phyloP scores from a whole-genome alignment of 2,888 invertebrate species.

The Venustoraphidia nigricollis region DNA sequence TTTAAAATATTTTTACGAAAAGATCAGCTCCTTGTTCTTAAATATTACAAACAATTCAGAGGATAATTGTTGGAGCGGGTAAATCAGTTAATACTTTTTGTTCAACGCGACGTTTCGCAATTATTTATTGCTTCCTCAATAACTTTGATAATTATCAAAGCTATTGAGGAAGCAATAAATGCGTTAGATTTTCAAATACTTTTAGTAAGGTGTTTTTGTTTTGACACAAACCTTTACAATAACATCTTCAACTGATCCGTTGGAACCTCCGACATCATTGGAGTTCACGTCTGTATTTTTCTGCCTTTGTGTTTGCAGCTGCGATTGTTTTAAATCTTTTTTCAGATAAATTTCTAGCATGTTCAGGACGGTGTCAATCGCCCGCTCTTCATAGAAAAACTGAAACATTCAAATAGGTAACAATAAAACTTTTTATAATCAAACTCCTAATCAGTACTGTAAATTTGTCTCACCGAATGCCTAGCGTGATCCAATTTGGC shows the following conservation, averaged over 20 bases:
- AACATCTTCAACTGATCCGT: conserved; percentile 46
- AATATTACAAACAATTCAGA: no score
- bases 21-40: no score
- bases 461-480: conserved; percentile 29
- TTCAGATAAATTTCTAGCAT: conserved; percentile 35
- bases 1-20: neutral
- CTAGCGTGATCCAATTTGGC: conserved; percentile 60
- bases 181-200: no score
- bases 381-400: conserved; percentile 39
- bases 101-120: no score
- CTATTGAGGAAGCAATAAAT: no score
- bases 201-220: no score
- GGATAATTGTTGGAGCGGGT: no score
- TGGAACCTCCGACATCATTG: conserved; percentile 32
- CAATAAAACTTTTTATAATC: conserved; percentile 3
- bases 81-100: no score
- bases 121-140: no score
- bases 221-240: conserved; percentile 42
- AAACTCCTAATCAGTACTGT: neutral
- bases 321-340: conserved; percentile 27
- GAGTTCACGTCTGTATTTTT: conserved; percentile 24
- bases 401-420: conserved; percentile 18
- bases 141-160: no score
- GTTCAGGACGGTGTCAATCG: conserved; percentile 33
- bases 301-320: conserved; percentile 23